Base-by-base conservation (phyloP, 2,797 vertebrate genomes). In the Channallabes apus region DNA sequence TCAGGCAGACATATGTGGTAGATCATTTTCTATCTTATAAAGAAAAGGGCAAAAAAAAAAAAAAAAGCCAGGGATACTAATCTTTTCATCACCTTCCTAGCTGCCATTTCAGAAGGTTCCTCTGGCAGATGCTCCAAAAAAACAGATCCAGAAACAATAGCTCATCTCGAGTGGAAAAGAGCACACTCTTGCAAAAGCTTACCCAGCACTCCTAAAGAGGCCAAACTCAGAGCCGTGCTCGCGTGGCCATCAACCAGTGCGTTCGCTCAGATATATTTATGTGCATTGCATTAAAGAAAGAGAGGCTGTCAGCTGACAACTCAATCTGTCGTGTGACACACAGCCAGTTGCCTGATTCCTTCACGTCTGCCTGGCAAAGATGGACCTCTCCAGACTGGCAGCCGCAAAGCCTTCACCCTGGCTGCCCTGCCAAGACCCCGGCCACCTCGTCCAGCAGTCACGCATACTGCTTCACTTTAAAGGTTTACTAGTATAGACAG, bases 261-360 rank as follows among this genome's bases (percentile, higher is more conserved):
- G 11, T 84, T 82, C 83, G 83, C 85, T 86, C 79, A 56, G 79
- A 85, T 86, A 87, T 90, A 90, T 91, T 89, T 89, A 91, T 91
- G 88, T 86, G 87, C 87, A 88, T 87, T 87, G 71, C 83, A 89
- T 84, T 88, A 86, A 82, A 76, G 78, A 71, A 73, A 79, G 62
- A 82, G 85, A 84, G 86, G 87, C 85, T 64, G 80, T 56, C 41
- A 90, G 80, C 84, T 90, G 89, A 89, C 86, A 80, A 84, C 88
- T 90, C 88, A 88, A 89, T 89, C 85, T 89, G 82, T 90, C 72
- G 84, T 84, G 75, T 84, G 89, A 90, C 84, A 87, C 41, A 72
- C 82, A 76, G 83, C 87, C 88, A 80, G 89, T 84, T 89, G 87
- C 88, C 83, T 85, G 85, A 85, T 84, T 86, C 83, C 80, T 86